A percentile compares a stretch with the other conserved stretches of the same genome.
Evolutionary conservation across 2,888 invertebrate species (phyloP).

Genomic region (Drosophila pseudotalamancana): DNA sequence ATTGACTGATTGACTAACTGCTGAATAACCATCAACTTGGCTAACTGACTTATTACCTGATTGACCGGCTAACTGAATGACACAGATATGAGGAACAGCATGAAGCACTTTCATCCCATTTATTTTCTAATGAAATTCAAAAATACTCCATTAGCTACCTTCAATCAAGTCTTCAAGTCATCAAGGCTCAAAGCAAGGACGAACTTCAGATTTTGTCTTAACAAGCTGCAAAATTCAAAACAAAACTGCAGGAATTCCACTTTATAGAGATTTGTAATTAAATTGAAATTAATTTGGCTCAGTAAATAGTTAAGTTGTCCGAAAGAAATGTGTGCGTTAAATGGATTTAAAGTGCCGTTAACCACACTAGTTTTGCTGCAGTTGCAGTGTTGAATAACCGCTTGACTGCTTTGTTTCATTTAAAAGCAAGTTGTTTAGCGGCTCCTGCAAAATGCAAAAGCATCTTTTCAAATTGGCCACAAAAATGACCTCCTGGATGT

Average conservation of each 20-base stretch:
- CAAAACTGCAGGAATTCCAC: too few relatives aligned
- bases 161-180: too few relatives aligned
- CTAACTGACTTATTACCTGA: not conserved
- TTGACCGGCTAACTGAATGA: too few relatives aligned
- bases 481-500: constrained; percentile 64
- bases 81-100: too few relatives aligned
- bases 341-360: constrained; percentile 17
- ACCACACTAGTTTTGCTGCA: not conserved
- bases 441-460: constrained; percentile 16
- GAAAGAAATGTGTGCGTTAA: not conserved
- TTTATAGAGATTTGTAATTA: not conserved
- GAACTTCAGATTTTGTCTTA: too few relatives aligned
- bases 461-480: constrained; percentile 48
- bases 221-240: too few relatives aligned
- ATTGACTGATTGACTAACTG: too few relatives aligned
- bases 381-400: not conserved
- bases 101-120: too few relatives aligned
- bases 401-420: not conserved
- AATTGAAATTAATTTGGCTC: not conserved
- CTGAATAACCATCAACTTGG: not conserved
- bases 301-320: not conserved
- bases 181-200: too few relatives aligned
- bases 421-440: constrained; percentile 5
- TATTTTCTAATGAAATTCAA: too few relatives aligned
- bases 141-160: too few relatives aligned